These are phyloP conservation scores for Acronicta aceris DNA, from an alignment of 2,888 invertebrate genomes.

Conservation along the genomic window DNA sequence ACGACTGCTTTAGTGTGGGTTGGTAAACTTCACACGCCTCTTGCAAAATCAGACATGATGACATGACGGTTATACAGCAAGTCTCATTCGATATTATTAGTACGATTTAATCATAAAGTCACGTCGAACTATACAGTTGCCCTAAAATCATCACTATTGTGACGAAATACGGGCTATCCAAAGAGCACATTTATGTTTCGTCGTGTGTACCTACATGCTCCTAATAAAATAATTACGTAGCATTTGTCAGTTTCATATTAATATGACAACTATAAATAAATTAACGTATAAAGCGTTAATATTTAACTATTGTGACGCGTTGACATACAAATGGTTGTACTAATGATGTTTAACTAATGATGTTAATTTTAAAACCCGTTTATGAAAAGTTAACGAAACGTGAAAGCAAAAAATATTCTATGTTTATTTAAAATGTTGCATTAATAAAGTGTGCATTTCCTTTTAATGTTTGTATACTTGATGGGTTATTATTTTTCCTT, in stretches of 20 bases:
- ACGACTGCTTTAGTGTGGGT: no score
- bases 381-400: conserved; percentile 9
- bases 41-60: no score
- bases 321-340: conserved; percentile 17
- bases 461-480: conserved; percentile 27
- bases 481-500: conserved; percentile 43
- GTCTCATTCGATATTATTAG: no score
- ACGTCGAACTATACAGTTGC: no score
- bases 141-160: no score
- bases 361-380: conserved; percentile 20
- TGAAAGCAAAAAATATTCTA: conserved; percentile 3
- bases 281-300: conserved; percentile 5
- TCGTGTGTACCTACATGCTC: background rate
- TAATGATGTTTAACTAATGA: conserved; percentile 20
- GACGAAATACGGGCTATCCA: no score
- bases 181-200: background rate
- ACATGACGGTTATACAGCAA: no score
- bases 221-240: conserved; percentile 7
- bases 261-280: conserved; percentile 5
- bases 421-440: conserved; percentile 32
- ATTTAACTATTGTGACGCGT: conserved; percentile 14
- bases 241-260: conserved; percentile 2
- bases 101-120: no score
- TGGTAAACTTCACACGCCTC: no score
- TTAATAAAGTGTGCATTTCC: conserved; percentile 38